phyloP scores from a whole-genome alignment of 2,888 invertebrate species.

The Colletes collaris region DNA sequence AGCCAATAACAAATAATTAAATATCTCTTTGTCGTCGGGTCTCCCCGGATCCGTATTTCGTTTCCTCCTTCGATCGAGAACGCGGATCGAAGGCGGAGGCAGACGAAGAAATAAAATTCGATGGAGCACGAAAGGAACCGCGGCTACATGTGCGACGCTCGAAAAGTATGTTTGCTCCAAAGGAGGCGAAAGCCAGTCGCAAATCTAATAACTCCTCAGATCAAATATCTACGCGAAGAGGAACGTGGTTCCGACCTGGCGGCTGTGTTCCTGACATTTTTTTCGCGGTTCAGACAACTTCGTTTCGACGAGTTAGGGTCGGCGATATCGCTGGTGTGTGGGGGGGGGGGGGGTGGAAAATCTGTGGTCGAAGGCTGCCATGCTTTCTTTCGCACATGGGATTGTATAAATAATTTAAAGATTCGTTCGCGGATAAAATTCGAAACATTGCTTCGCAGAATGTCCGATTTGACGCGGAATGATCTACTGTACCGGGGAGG shows the following conservation, averaged over 20 bases:
- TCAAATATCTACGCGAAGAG: slow-evolving; percentile 71
- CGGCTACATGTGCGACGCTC: slow-evolving; percentile 65
- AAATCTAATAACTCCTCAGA: slow-evolving; percentile 70
- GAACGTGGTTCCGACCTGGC: slow-evolving; percentile 65
- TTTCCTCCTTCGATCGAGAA: slow-evolving; percentile 12
- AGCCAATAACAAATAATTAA: slow-evolving; percentile 30
- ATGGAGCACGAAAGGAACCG: slow-evolving; percentile 42
- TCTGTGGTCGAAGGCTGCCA: no score
- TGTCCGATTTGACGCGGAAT: no score
- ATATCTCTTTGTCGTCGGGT: not conserved
- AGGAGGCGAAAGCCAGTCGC: slow-evolving; percentile 65
- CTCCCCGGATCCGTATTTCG: not conserved
- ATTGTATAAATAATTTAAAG: no score
- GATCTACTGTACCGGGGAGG: no score
- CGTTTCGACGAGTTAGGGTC: not conserved
- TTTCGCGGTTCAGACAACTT: slow-evolving; percentile 8
- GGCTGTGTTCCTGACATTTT: slow-evolving; percentile 43
- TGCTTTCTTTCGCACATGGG: no score
- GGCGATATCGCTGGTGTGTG: no score
- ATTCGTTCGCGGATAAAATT: no score
- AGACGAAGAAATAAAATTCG: slow-evolving; percentile 53
- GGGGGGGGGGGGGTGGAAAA: no score
- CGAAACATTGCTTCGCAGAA: no score
- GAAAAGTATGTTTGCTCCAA: slow-evolving; percentile 78
- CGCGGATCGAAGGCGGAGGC: not conserved